Evolutionary conservation across 2,113 vertebrate species (phyloP).

Genomic region (Micronycteris hirsuta): DNA sequence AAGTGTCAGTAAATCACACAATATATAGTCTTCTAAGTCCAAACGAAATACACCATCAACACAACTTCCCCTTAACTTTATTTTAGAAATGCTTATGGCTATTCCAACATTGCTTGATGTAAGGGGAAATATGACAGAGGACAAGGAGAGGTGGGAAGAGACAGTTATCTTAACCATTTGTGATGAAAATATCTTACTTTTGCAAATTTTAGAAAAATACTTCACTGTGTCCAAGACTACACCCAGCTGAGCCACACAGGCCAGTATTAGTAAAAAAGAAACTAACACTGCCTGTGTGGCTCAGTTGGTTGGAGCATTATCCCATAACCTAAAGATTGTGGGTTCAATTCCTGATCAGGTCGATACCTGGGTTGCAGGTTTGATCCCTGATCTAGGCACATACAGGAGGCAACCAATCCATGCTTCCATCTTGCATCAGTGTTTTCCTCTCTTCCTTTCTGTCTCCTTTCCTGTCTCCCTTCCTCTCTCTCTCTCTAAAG

Average conservation of each 20-base stretch:
- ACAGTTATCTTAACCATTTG: background rate
- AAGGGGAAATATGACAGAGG: background rate
- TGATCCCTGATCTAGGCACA: too few species aligned
- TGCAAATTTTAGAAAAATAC: background rate
- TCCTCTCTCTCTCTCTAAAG: too few species aligned
- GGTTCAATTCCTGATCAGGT: too few species aligned
- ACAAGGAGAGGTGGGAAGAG: background rate
- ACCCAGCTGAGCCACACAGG: too few species aligned
- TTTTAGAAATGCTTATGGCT: background rate
- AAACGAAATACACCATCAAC: background rate
- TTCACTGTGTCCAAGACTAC: background rate
- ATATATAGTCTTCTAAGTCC: background rate
- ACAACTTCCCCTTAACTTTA: background rate
- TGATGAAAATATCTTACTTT: slow-evolving; percentile 1
- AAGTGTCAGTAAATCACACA: background rate
- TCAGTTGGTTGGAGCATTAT: too few species aligned
- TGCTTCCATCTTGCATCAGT: too few species aligned
- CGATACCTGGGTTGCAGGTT: too few species aligned
- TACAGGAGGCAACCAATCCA: too few species aligned
- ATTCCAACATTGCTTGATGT: background rate
- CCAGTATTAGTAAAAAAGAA: slow-evolving; percentile 39
- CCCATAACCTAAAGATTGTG: too few species aligned
- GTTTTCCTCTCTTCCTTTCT: too few species aligned
- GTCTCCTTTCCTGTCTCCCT: too few species aligned
- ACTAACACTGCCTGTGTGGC: background rate